Conservation (phyloP, 2,113 vertebrate species). For the Recurvirostra avosetta region DNA sequence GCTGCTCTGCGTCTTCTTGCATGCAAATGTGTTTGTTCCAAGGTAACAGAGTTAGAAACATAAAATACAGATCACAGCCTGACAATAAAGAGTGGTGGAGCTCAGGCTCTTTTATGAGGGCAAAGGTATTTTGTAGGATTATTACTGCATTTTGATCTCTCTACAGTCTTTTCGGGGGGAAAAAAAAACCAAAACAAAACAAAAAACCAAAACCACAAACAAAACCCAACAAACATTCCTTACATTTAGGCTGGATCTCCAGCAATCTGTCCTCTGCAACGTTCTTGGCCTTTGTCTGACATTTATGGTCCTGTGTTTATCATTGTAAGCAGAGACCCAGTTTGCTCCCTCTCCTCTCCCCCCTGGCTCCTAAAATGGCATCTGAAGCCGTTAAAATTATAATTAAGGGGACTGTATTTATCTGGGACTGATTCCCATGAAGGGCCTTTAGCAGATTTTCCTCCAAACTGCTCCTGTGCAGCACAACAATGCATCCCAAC, state of each 20-base stretch:
- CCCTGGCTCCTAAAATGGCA: neutral
- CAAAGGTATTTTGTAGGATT: neutral
- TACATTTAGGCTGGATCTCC: neutral
- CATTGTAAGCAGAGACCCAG: neutral
- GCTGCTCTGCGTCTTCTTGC: neutral
- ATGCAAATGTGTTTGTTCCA: neutral
- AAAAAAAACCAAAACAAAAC: neutral
- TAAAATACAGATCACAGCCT: neutral
- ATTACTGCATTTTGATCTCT: neutral
- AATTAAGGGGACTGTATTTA: constrained; percentile 12
- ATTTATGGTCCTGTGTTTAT: neutral
- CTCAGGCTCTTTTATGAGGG: neutral
- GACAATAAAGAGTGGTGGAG: neutral
- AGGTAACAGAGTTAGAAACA: neutral
- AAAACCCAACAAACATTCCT: neutral
- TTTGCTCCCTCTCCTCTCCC: neutral
- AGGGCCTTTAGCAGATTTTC: constrained; percentile 31
- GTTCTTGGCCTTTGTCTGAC: constrained; percentile 45
- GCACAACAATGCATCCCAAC: neutral
- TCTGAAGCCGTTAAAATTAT: constrained; percentile 4
- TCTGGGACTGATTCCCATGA: neutral
- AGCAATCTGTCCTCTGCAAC: constrained; percentile 2
- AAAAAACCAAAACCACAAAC: neutral
- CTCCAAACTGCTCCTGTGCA: neutral
- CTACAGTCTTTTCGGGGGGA: neutral